phyloP scores from a whole-genome alignment of 2,113 vertebrate genomes.

The Platichthys stellatus region DNA sequence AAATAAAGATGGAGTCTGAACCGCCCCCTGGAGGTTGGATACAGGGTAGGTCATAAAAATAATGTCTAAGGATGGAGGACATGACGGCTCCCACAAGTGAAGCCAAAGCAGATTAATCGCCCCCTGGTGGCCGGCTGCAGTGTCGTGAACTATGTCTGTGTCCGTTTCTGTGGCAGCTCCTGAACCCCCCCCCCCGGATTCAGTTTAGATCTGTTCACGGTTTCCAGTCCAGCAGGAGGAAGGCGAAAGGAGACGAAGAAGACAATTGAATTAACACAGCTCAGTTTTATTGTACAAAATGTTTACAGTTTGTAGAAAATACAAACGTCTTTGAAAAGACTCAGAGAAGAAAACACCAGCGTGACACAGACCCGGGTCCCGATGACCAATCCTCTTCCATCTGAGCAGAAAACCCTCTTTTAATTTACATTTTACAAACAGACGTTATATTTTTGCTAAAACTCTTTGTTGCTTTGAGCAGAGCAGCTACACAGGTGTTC shows the following conservation, averaged over 20 bases:
- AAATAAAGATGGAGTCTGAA: too few relatives aligned
- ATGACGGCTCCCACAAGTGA: too few relatives aligned
- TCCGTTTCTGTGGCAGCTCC: too few relatives aligned
- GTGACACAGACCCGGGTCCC: not conserved
- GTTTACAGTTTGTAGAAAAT: slow-evolving; percentile 25
- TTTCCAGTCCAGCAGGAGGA: not conserved
- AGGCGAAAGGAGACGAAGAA: not conserved
- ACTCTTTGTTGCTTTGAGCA: not conserved
- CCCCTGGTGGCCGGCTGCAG: too few relatives aligned
- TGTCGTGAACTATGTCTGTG: too few relatives aligned
- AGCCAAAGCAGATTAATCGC: too few relatives aligned
- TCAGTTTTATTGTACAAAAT: slow-evolving; percentile 54
- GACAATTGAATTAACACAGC: not conserved
- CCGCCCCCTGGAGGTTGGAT: too few relatives aligned
- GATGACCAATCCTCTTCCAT: not conserved
- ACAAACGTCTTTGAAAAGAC: slow-evolving; percentile 7
- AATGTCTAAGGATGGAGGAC: too few relatives aligned
- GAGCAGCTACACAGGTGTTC: not conserved
- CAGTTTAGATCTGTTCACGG: too few relatives aligned
- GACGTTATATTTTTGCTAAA: too few relatives aligned
- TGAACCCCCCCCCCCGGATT: not conserved
- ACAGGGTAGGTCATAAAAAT: too few relatives aligned
- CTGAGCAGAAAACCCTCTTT: not conserved
- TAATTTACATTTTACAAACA: slow-evolving; percentile 1
- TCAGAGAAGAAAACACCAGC: not conserved